phyloP scores from a whole-genome alignment of 2,888 invertebrate species.

The Drosophila peninsularis region DNA sequence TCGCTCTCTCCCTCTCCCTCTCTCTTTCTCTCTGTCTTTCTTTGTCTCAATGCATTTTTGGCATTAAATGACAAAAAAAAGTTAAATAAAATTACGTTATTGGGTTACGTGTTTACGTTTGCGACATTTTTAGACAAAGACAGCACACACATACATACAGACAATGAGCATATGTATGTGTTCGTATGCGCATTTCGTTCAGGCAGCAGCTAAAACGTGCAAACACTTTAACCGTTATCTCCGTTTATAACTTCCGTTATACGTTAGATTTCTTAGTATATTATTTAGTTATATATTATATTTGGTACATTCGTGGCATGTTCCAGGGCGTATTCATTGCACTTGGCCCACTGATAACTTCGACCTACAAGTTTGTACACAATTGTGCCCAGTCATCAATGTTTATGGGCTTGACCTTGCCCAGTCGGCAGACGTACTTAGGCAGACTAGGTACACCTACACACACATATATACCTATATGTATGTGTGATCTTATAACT shows the following conservation, averaged over 20 bases:
- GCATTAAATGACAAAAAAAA: slow-evolving; percentile 20
- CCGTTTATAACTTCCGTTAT: slow-evolving; percentile 57
- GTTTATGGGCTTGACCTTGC: slow-evolving; percentile 77
- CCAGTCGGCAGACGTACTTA: slow-evolving; percentile 43
- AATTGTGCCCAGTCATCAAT: slow-evolving; percentile 75
- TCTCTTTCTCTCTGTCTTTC: not conserved
- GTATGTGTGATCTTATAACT: slow-evolving; percentile 1
- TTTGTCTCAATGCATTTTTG: slow-evolving; percentile 24
- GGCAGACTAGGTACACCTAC: slow-evolving; percentile 8
- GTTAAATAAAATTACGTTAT: slow-evolving; percentile 32
- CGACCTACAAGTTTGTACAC: slow-evolving; percentile 51
- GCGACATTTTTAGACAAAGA: slow-evolving; percentile 16
- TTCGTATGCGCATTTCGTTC: slow-evolving; percentile 9
- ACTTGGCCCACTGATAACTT: slow-evolving; percentile 57
- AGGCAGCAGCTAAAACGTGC: slow-evolving; percentile 47
- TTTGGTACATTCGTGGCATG: slow-evolving; percentile 17
- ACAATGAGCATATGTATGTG: not conserved
- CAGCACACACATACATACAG: not conserved
- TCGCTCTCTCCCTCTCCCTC: not conserved
- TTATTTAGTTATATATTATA: not conserved
- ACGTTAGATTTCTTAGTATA: slow-evolving; percentile 10
- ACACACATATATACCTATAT: not conserved
- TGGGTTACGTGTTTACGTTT: slow-evolving; percentile 57
- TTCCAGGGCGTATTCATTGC: slow-evolving; percentile 39
- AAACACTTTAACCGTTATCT: slow-evolving; percentile 54